Percentiles rank a stretch among this genome's conserved stretches.
phyloP scores from a whole-genome alignment of 2,888 invertebrate species.

The Synergus laeviventris region DNA sequence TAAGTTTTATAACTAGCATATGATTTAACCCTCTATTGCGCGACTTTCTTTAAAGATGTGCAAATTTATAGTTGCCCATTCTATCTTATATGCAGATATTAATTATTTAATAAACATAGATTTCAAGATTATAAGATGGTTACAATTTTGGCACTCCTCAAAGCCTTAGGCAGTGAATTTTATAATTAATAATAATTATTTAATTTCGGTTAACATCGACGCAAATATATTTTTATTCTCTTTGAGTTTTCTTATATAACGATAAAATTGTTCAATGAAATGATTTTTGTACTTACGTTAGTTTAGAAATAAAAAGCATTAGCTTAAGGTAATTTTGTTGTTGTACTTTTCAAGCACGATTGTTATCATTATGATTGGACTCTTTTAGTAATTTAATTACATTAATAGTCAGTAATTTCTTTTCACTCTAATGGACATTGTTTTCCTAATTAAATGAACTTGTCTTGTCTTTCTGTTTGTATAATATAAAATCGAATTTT shows the following conservation, averaged over 20 bases:
- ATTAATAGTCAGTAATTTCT: neutral
- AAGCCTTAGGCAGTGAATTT: neutral
- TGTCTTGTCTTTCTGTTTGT: neutral
- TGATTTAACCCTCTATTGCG: neutral
- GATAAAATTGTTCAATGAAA: neutral
- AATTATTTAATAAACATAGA: neutral
- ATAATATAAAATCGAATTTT: neutral
- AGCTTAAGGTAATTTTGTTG: neutral
- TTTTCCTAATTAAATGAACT: neutral
- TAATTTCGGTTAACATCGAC: neutral
- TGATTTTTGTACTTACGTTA: neutral
- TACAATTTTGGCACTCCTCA: conserved; percentile 4
- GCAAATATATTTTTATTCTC: neutral
- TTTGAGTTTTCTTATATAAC: neutral
- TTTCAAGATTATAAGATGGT: neutral
- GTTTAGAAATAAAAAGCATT: neutral
- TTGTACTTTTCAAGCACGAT: neutral
- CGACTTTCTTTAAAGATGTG: neutral
- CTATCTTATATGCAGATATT: neutral
- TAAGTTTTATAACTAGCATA: conserved; percentile 1
- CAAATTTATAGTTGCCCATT: neutral
- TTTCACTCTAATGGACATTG: neutral
- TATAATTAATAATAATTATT: neutral
- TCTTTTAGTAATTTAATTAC: neutral
- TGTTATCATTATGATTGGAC: neutral